These are phyloP conservation scores for Murina feae DNA, from an alignment of 2,113 vertebrate genomes.

Conservation along the genomic window DNA sequence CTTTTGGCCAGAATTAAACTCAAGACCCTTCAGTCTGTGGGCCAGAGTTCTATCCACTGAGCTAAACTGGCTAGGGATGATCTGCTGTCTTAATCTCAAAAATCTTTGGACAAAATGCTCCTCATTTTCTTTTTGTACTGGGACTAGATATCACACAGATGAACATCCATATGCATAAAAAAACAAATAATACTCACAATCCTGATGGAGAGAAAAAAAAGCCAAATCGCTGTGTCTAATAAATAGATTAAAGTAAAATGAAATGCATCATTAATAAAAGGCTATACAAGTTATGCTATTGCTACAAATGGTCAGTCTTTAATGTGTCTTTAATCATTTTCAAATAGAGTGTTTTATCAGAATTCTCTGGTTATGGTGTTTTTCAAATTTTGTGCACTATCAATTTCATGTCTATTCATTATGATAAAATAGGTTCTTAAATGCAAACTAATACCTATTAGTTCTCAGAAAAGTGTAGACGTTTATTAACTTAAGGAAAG, in stretches of 20 bases:
- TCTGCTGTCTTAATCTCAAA: neutral
- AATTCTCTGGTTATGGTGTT: neutral
- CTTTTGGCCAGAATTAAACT: too few species aligned
- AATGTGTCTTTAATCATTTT: neutral
- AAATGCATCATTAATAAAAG: neutral
- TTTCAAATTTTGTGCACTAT: conserved; percentile 19
- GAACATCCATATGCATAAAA: neutral
- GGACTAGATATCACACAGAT: neutral
- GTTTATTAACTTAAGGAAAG: neutral
- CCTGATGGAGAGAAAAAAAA: neutral
- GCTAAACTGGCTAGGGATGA: too few species aligned
- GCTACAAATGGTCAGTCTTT: neutral
- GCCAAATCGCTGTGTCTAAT: neutral
- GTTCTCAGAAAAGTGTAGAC: conserved; percentile 60
- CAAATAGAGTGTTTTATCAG: neutral
- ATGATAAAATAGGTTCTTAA: conserved; percentile 55
- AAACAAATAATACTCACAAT: neutral
- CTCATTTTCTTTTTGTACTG: neutral
- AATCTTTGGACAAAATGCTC: neutral
- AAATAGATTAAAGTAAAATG: neutral
- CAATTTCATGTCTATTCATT: conserved; percentile 45
- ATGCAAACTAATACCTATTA: conserved; percentile 55
- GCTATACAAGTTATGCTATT: neutral
- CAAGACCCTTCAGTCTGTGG: too few species aligned
- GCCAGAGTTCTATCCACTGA: too few species aligned